Evolutionary conservation across 2,113 vertebrate genomes (phyloP).

Genomic region (Myiagra hebetior): DNA sequence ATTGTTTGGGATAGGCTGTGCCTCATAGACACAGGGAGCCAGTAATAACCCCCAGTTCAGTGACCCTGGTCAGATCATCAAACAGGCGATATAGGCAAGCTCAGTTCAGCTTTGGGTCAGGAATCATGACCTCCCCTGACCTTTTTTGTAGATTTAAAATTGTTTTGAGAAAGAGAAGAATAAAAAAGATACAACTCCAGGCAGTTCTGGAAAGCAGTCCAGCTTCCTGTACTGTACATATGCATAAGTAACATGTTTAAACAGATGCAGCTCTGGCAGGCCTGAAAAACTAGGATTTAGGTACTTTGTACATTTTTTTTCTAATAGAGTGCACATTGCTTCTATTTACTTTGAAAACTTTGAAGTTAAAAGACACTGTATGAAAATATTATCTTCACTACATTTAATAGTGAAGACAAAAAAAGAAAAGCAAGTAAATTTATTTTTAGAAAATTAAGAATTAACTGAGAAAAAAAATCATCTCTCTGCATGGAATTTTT

Average conservation of each 20-base stretch:
- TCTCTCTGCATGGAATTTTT: not conserved
- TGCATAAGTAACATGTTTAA: constrained; percentile 45
- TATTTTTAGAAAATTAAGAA: not conserved
- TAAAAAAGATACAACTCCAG: constrained; percentile 64
- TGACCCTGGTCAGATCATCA: constrained; percentile 64
- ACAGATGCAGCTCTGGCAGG: constrained; percentile 54
- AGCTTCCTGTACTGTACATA: constrained; percentile 46
- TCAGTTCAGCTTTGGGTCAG: constrained; percentile 77
- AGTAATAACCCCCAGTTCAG: constrained; percentile 52
- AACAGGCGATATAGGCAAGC: constrained; percentile 30
- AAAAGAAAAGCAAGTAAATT: not conserved
- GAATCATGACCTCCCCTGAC: constrained; percentile 70
- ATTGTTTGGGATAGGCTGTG: constrained; percentile 72
- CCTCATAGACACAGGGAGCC: constrained; percentile 64
- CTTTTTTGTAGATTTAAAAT: constrained; percentile 69
- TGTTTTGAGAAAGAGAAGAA: constrained; percentile 77
- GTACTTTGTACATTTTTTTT: constrained; percentile 3
- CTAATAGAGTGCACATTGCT: constrained; percentile 30
- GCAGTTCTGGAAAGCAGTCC: constrained; percentile 45
- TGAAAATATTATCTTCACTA: not conserved
- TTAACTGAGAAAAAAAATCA: not conserved
- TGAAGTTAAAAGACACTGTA: not conserved
- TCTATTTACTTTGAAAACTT: not conserved
- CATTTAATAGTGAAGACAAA: not conserved
- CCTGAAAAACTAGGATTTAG: constrained; percentile 42